Percentiles rank a stretch among this genome's conserved stretches.
phyloP scores from a whole-genome alignment of 2,113 vertebrate genomes.

The Protobothrops mucrosquamatus region DNA sequence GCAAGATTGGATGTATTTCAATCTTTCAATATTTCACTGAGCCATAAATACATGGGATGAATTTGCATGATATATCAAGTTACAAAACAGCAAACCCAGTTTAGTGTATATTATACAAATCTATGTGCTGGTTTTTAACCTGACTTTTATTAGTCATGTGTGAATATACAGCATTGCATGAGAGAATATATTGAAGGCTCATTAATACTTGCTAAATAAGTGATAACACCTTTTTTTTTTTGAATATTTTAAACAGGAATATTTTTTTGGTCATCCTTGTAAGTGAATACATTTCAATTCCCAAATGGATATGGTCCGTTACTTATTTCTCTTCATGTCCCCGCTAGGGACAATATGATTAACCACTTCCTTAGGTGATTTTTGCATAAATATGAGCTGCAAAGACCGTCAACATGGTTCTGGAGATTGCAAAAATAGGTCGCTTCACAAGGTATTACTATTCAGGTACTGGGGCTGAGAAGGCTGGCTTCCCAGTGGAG shows the following conservation, averaged over 20 bases:
- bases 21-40: not conserved
- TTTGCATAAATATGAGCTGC: rapidly evolving
- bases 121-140: not conserved
- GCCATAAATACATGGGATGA: not conserved
- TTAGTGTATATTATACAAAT: not conserved
- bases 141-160: not conserved
- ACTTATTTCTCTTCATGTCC: not conserved
- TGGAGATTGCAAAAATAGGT: not conserved
- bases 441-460: not conserved
- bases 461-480: not conserved
- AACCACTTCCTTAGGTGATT: not conserved
- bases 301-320: rapidly evolving
- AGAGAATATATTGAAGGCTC: not conserved
- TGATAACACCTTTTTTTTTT: not conserved
- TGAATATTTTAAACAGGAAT: slow-evolving; percentile 8
- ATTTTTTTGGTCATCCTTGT: slow-evolving; percentile 14
- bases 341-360: not conserved
- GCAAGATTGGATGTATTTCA: not conserved
- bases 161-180: not conserved
- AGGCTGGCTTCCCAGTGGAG: not conserved
- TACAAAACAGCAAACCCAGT: not conserved
- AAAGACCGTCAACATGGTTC: not conserved
- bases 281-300: not conserved
- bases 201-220: slow-evolving; percentile 30
- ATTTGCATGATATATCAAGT: not conserved